Evolutionary conservation across 2,113 vertebrate genomes (phyloP), one percentile per base, ranked within the genome.

Genomic region (Myanophis thanlyinensis): DNA sequence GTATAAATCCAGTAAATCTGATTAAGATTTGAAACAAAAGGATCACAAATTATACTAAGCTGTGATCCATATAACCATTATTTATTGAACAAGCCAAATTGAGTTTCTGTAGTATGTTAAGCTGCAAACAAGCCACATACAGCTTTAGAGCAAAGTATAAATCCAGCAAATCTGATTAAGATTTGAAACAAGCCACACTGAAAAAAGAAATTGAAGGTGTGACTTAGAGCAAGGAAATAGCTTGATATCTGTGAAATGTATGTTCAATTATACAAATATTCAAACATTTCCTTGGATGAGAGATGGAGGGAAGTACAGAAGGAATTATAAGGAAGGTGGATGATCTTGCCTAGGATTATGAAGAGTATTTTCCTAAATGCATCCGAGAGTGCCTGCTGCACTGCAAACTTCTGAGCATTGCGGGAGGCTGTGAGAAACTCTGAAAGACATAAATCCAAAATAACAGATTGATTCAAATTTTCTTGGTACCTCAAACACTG

Each of bases 351-450:
- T 59, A 98, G 94, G 94, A 98, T 92, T 53, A 98, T 5, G 0
- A 98, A 93, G 49, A 97, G 91, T 25, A 98, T 96, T 94, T 98
- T 98, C 96, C 97, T 97, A 95, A 98, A 98, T 49, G 98, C 98
- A 0, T 94, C 88, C 1, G 97, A 96, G 91, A 98, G 48, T 89
- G 98, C 98, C 56, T 96, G 97, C 90, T 98, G 97, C 0, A 88
- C 94, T 5, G 98, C 97, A 2, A 96, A 95, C 80, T 97, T 98
- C 96, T 98, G 98, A 6, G 93, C 93, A 27, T 89, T 97, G 27
- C 96, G 96, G 44, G 94, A 93, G 27, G 18, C 91, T 95, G 97
- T 23, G 25, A 93, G 84, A 97, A 87, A 91, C 10, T 49, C 89
- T 40, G 96, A 89, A n/a, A 96, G 95, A 93, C 95, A 98, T 98